phyloP scores from a whole-genome alignment of 2,888 invertebrate genomes.

The Schizotus pectinicornis region DNA sequence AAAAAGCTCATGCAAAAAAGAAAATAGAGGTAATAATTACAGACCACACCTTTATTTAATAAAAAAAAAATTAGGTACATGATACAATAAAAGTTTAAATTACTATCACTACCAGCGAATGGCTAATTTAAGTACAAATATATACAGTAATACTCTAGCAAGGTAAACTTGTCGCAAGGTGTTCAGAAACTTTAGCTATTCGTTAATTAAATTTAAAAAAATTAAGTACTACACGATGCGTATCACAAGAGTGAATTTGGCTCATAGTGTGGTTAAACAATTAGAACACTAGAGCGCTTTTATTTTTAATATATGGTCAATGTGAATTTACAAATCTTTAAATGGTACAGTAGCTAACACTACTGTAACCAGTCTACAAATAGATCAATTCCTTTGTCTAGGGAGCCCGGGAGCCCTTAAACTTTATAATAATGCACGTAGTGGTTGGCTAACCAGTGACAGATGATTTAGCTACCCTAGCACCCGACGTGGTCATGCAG shows the following conservation, averaged over 20 bases:
- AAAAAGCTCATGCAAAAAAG: constrained; percentile 3
- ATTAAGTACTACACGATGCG: not conserved
- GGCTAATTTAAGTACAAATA: constrained; percentile 26
- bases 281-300: too few species aligned
- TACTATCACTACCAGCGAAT: constrained; percentile 25
- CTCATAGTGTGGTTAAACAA: too few species aligned
- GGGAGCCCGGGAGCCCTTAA: constrained; percentile 34
- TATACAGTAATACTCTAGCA: constrained; percentile 28
- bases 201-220: not conserved
- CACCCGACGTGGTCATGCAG: constrained; percentile 34
- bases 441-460: constrained; percentile 31
- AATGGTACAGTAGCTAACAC: constrained; percentile 14
- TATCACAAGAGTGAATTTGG: too few species aligned
- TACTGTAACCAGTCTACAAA: constrained; percentile 1
- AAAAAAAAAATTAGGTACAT: constrained; percentile 41
- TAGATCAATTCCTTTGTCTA: constrained; percentile 22
- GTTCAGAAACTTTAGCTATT: not conserved
- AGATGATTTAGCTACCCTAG: constrained; percentile 31
- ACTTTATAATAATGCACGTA: constrained; percentile 33
- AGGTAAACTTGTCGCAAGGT: not conserved
- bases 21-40: constrained; percentile 27
- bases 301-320: too few species aligned
- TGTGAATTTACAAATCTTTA: constrained; percentile 9
- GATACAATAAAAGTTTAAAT: constrained; percentile 26
- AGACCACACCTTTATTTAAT: constrained; percentile 49